phyloP scores from a whole-genome alignment of 2,888 invertebrate genomes.

The Chaetogeoica ovagalla region DNA sequence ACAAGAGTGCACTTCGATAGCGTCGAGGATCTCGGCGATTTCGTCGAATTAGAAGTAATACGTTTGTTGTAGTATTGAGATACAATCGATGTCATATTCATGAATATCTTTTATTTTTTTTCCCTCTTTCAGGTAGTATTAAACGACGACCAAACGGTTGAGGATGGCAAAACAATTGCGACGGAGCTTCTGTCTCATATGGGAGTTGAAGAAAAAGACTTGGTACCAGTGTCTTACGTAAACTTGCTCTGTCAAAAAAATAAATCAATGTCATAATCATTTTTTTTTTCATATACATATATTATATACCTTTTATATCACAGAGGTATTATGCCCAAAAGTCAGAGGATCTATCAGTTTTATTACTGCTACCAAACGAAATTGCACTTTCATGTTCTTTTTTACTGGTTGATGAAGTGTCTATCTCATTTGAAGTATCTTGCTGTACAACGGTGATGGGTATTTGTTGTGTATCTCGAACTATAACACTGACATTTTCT shows the following conservation, averaged over 20 bases:
- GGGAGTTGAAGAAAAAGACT: slow-evolving; percentile 66
- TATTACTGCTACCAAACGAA: slow-evolving; percentile 47
- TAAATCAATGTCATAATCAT: not conserved
- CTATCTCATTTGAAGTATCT: not conserved
- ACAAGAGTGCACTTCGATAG: slow-evolving; percentile 87
- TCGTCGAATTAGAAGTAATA: slow-evolving; percentile 81
- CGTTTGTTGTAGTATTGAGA: not conserved
- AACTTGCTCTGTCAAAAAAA: slow-evolving; percentile 64
- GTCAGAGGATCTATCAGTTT: slow-evolving; percentile 42
- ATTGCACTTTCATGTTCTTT: slow-evolving; percentile 35
- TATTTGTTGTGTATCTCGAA: not conserved
- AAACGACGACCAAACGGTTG: slow-evolving; percentile 67
- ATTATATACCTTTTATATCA: not conserved
- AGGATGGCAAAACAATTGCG: slow-evolving; percentile 74
- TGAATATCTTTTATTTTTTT: slow-evolving; percentile 11
- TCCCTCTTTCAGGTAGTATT: slow-evolving; percentile 66
- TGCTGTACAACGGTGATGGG: not conserved
- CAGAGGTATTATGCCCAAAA: slow-evolving; percentile 24
- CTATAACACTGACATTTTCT: not conserved
- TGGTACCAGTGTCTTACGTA: slow-evolving; percentile 76
- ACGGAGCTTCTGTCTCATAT: slow-evolving; percentile 70
- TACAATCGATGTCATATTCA: not conserved
- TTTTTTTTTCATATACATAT: not conserved
- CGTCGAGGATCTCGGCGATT: slow-evolving; percentile 77
- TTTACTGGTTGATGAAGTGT: slow-evolving; percentile 19